phyloP scores from a whole-genome alignment of 2,797 vertebrate species.

The Furcifer pardalis region DNA sequence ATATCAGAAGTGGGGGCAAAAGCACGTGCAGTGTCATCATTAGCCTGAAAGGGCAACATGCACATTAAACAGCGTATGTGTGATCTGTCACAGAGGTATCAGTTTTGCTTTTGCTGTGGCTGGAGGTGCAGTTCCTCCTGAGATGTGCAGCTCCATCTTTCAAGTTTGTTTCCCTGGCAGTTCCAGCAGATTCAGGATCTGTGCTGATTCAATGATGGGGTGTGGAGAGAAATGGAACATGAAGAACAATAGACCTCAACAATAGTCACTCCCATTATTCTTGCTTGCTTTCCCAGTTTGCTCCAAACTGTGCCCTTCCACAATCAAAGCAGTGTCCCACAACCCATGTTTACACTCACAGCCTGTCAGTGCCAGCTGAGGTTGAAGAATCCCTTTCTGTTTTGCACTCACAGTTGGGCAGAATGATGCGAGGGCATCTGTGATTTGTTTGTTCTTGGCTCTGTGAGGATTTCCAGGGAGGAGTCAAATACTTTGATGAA shows the following conservation, averaged over 20 bases:
- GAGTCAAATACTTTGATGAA: background rate
- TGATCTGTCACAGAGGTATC: background rate
- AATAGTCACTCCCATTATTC: slow-evolving; percentile 48
- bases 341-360: slow-evolving; percentile 47
- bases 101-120: too few species aligned
- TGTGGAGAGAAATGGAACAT: slow-evolving; percentile 1
- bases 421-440: slow-evolving; percentile 29
- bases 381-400: slow-evolving; percentile 37
- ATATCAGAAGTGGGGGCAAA: background rate
- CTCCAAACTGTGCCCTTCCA: slow-evolving; percentile 54
- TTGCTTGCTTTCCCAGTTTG: slow-evolving; percentile 54
- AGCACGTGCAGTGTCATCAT: background rate
- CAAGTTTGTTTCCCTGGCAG: slow-evolving; percentile 1
- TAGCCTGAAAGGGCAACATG: background rate
- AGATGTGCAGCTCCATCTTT: background rate
- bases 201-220: slow-evolving; percentile 28
- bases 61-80: background rate
- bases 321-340: slow-evolving; percentile 60
- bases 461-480: background rate
- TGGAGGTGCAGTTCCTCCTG: background rate
- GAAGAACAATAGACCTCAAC: slow-evolving; percentile 57
- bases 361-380: slow-evolving; percentile 56
- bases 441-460: background rate
- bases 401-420: slow-evolving; percentile 42
- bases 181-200: slow-evolving; percentile 34